A percentile compares a stretch with the other conserved stretches of the same genome.
phyloP scores from a whole-genome alignment of 2,888 invertebrate species.

The Junonia oenone region DNA sequence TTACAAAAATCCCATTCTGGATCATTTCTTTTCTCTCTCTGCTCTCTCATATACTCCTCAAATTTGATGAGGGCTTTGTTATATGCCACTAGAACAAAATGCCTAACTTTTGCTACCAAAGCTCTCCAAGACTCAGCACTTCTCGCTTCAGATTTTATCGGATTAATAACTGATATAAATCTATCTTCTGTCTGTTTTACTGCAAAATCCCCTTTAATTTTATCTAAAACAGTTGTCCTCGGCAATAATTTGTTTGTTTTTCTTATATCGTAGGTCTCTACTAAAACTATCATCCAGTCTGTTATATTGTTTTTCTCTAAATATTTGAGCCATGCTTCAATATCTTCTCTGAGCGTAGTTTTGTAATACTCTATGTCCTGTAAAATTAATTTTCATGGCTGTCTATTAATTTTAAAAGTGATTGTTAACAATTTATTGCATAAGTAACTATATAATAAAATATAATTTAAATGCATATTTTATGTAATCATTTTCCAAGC shows the following conservation, averaged over 20 bases:
- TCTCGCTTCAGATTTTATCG: constrained; percentile 91
- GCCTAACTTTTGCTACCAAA: constrained; percentile 89
- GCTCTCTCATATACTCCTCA: constrained; percentile 93
- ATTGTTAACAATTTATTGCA: too few relatives aligned
- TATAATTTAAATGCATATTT: too few relatives aligned
- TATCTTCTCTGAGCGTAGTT: constrained; percentile 90
- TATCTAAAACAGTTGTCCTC: constrained; percentile 95
- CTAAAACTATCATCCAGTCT: constrained; percentile 96
- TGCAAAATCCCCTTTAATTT: constrained; percentile 95
- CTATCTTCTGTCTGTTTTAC: constrained; percentile 90
- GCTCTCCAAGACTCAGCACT: constrained; percentile 95
- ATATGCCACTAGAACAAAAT: constrained; percentile 91
- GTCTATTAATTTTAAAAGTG: neutral
- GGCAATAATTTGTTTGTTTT: constrained; percentile 95
- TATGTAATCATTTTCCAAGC: too few relatives aligned
- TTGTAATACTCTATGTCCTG: constrained; percentile 97
- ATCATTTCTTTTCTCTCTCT: constrained; percentile 93
- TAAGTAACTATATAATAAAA: too few relatives aligned
- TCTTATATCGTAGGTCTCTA: constrained; percentile 94
- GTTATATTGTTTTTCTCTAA: constrained; percentile 86
- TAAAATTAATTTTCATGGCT: constrained; percentile 26
- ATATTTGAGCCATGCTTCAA: constrained; percentile 91
- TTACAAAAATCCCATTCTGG: constrained; percentile 95
- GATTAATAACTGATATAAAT: constrained; percentile 94
- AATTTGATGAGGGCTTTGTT: constrained; percentile 91